Base-by-base conservation (phyloP, 2,113 vertebrate genomes). In the Corythornis madagascariensis region DNA sequence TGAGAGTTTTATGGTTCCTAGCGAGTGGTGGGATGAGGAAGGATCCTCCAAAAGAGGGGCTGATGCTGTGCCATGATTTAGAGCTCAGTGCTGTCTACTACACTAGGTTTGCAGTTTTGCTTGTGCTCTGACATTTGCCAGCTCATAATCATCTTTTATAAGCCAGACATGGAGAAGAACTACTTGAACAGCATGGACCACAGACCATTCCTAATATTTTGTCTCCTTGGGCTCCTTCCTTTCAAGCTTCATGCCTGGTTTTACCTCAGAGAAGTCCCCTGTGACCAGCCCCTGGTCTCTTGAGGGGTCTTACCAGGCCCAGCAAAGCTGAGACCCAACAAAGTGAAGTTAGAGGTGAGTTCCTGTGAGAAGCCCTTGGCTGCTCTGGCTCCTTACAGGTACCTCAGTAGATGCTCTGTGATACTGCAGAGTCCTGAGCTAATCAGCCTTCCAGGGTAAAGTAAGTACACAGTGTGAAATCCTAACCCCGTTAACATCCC, bases 141-240 rank as follows among this genome's bases (percentile, higher is more conserved):
- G 74, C 86, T 96, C 77, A 11, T 90, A 92, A 91, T 83, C 69
- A 88, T 90, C 65, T 73, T 84, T 93, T 90, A 86, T 2, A 16
- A 86, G 71, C 65, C n/a, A 82, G 74, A 28, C 90, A 28, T 63
- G 42, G 81, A 86, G 78, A 89, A 90, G 45, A 69, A 47, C 67
- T 91, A 25, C 81, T 91, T 83, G 45, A 57, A 14, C 13, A 11
- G n/a, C 0, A 4, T 66, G 59, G 67, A 72, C 77, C 10, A 5
- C 21, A 33, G 81, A 59, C 88, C 86, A 92, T 74, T 9, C 40
- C 24, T 6, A 5, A 15, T 17, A 12, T 18, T 53, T 28, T 86
- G 21, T 43, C 66, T 82, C 35, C 73, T 57, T 55, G 28, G 19
- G 24, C 15, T 86, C 48, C 4, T 16, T 90, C 16, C 57, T 78